A percentile compares a stretch with the other conserved stretches of the same genome.
phyloP scores from a whole-genome alignment of 1,140 invertebrate genomes.

The Charaxes varanes region DNA sequence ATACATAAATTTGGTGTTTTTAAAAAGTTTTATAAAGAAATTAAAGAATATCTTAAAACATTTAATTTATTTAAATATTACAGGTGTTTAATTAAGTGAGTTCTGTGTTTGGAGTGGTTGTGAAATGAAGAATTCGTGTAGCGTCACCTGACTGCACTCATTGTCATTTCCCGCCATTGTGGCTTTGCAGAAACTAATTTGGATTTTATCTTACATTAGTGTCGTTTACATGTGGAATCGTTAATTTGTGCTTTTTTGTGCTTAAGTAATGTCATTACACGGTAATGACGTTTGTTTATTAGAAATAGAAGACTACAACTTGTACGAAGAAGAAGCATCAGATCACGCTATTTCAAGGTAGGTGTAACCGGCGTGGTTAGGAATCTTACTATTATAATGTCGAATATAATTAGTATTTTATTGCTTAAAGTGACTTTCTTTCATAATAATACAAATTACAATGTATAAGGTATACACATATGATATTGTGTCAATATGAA shows the following conservation, averaged over 20 bases:
- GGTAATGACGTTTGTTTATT: conserved; percentile 71
- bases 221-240: conserved; percentile 47
- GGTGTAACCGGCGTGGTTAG: conserved; percentile 62
- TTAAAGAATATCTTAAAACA: conserved; percentile 24
- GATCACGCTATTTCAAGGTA: conserved; percentile 71
- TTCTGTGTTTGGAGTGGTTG: conserved; percentile 19
- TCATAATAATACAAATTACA: conserved; percentile 11
- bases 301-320: conserved; percentile 72
- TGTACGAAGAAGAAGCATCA: conserved; percentile 70
- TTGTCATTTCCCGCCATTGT: conserved; percentile 75
- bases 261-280: conserved; percentile 71
- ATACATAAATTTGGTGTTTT: conserved; percentile 59
- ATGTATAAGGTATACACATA: conserved; percentile 16
- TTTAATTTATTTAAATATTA: conserved; percentile 15
- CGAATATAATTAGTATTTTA: background rate
- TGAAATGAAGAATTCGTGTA: conserved; percentile 46
- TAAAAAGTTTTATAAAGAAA: conserved; percentile 41
- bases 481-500: conserved; percentile 34
- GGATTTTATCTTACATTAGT: conserved; percentile 33
- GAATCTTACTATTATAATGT: conserved; percentile 16
- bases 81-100: conserved; percentile 21
- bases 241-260: conserved; percentile 38
- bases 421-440: conserved; percentile 1
- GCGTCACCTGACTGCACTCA: conserved; percentile 73
- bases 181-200: conserved; percentile 51